Percentiles rank a stretch among this genome's conserved stretches.
These are phyloP conservation scores for Apotomis capreana DNA, from an alignment of 2,888 invertebrate genomes.

Conservation along the genomic window DNA sequence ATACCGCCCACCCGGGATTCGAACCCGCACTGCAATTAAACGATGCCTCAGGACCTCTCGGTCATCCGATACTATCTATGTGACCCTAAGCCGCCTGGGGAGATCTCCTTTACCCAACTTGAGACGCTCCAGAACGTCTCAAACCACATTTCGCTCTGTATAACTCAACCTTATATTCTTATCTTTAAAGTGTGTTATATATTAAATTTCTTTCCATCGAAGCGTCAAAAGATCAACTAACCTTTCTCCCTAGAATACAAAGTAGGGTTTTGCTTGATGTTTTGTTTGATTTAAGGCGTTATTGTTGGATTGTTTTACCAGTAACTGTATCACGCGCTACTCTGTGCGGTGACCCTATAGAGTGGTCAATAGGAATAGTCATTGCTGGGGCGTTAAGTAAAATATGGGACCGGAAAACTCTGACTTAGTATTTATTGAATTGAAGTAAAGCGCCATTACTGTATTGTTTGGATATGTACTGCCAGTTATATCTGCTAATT, in stretches of 20 bases:
- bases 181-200: neutral
- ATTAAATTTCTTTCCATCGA: neutral
- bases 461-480: too few relatives aligned
- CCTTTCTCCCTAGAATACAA: neutral
- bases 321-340: constrained; percentile 59
- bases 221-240: neutral
- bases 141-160: neutral
- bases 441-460: constrained; percentile 24
- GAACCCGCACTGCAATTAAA: constrained; percentile 69
- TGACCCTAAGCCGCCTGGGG: constrained; percentile 68
- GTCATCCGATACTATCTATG: constrained; percentile 70
- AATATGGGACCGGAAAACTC: constrained; percentile 40
- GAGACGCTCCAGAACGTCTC: neutral
- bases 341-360: constrained; percentile 57
- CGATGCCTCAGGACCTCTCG: constrained; percentile 69
- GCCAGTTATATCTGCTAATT: too few relatives aligned
- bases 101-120: constrained; percentile 42
- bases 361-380: constrained; percentile 52
- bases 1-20: constrained; percentile 67
- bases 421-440: constrained; percentile 39
- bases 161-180: constrained; percentile 14
- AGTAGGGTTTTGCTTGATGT: neutral
- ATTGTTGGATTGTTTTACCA: constrained; percentile 50
- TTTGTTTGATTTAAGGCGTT: neutral
- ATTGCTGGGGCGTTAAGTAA: constrained; percentile 54